Conservation (phyloP, 1,140 invertebrate genomes). For the Leguminivora glycinivorella region DNA sequence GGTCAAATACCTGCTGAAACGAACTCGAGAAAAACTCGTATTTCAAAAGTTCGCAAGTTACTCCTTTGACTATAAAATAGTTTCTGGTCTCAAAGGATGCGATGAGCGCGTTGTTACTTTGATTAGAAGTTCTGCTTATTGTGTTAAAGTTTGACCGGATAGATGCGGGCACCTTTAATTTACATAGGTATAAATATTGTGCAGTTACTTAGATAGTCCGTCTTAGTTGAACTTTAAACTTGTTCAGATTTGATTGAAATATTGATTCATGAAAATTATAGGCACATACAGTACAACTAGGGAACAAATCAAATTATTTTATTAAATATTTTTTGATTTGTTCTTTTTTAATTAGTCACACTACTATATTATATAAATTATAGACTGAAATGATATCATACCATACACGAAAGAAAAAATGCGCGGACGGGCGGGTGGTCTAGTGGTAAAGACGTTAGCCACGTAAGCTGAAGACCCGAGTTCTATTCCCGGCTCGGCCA, state of each 20-base stretch:
- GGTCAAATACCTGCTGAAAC: slow-evolving; percentile 19
- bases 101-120: slow-evolving; percentile 56
- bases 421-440: no score
- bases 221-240: slow-evolving; percentile 11
- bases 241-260: background rate
- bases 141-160: slow-evolving; percentile 33
- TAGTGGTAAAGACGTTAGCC: no score
- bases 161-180: slow-evolving; percentile 26
- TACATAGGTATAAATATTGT: slow-evolving; percentile 22
- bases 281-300: no score
- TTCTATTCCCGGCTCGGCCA: no score
- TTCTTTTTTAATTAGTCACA: no score
- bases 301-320: no score
- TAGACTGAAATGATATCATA: no score
- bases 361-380: no score
- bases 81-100: slow-evolving; percentile 46
- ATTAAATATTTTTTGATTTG: no score
- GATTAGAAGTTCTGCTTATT: slow-evolving; percentile 56
- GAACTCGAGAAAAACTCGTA: slow-evolving; percentile 32
- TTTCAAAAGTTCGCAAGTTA: slow-evolving; percentile 41
- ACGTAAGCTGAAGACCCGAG: no score
- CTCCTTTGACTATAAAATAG: slow-evolving; percentile 46
- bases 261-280: background rate
- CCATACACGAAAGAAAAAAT: no score
- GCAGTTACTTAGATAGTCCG: background rate